Base-by-base conservation (phyloP, 2,888 invertebrate genomes). In the Dryomyza anilis region DNA sequence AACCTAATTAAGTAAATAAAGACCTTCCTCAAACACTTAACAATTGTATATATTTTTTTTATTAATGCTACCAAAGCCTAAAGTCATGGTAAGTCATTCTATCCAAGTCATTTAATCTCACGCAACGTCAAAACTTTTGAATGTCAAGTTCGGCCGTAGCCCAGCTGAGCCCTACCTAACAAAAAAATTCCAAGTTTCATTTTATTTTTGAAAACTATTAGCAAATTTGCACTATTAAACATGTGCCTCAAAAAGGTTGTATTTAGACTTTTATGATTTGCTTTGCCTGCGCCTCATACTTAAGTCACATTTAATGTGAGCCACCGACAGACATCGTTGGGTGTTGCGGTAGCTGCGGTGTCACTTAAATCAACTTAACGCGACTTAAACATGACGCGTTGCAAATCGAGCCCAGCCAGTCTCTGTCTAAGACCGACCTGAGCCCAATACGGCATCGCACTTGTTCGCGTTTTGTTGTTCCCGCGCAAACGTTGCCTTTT, bases 101-200 rank as follows among this genome's bases (percentile, higher is more conserved):
- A 39, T 6, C n/a, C 43, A 43, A 50, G 25, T 4, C 50, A 21
- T 25, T 25, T 3, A 3, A 21, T 25, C 12, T n/a, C n/a, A n/a
- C 23, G 25, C 50, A 33, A 8, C 12, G 33, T 33, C 33, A 33
- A 12, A 23, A 23, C n/a, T 1, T 50, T 50, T 68, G 62, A 66
- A 64, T 64, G 68, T 66, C 68, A 68, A 68, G 66, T 68, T 68
- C 68, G 65, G 30, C 25, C 52, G 56, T 50, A 60, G 21, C 25
- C 30, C 45, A 52, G 36, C 58, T 27, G 39, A 4, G n/a, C n/a
- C n/a, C n/a, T n/a, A n/a, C n/a, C n/a, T n/a, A n/a, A n/a, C n/a
- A n/a, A n/a, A n/a, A n/a, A n/a, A n/a, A n/a, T n/a, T n/a, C n/a
- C n/a, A n/a, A n/a, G n/a, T n/a, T n/a, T n/a, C n/a, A n/a, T n/a